Base-by-base conservation (phyloP, 2,797 vertebrate genomes). In the Orientallactaga sibirica region DNA sequence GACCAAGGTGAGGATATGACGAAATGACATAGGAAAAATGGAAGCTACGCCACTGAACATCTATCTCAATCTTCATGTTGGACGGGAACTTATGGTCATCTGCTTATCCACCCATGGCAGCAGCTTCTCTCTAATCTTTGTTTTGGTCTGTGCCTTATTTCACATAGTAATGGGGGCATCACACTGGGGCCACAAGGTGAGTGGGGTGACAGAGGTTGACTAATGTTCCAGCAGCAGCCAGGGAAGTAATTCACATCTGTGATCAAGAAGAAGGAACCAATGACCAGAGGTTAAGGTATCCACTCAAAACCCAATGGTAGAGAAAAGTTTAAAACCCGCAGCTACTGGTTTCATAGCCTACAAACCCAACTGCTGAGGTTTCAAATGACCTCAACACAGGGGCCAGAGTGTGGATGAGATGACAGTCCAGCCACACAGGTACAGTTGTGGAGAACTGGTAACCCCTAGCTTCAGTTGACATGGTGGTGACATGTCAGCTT, bases 221-320 rank as follows among this genome's bases (percentile, higher is more conserved):
- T 41, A 48, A 15, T 9, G 27, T 6, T 67, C 37, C 58, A 74
- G 15, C 18, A n/a, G 61, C 11, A 41, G 70, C 88, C 74, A 61
- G 3, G 37, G 48, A 92, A 92, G 0, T 27, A 43, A 77, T 73
- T 76, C 82, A 82, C 14, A 8, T 76, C n/a, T 33, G 11, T 71
- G 80, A 73, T 88, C 67, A 88, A 90, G 75, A 92, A 68, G 52
- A 90, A 61, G 58, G 91, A 94, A 80, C 6, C 7, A n/a, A 85
- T 33, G 22, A 43, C 66, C 37, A 70, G 33, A 76, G 61, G 12
- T 71, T 91, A 92, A 85, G 18, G 75, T 25, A 77, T 88, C 58
- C 77, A 14, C 55, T 90, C 43, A 24, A 81, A 91, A 48, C 18
- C 9, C 27, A n/a, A 43, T 76, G 48, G 11, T 52, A 85, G 19